Evolutionary conservation across 2,797 vertebrate genomes (phyloP).

Genomic region (Centroberyx gerrardi): DNA sequence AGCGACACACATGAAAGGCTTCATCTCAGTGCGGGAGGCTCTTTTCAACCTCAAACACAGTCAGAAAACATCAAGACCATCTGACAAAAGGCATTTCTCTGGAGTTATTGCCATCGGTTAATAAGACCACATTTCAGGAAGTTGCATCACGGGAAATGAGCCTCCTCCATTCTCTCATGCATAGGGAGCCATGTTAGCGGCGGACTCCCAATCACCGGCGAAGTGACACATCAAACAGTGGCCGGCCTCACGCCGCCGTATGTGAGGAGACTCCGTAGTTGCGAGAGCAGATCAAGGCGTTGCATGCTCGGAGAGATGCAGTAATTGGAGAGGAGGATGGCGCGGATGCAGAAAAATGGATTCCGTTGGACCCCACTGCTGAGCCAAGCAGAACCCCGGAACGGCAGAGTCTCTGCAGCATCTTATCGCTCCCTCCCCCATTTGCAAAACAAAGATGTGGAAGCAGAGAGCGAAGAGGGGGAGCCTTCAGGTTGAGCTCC

Average conservation of each 20-base stretch:
- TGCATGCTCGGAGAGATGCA: constrained; percentile 66
- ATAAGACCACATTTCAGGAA: constrained; percentile 66
- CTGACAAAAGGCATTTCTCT: constrained; percentile 15
- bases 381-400: constrained; percentile 76
- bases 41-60: constrained; percentile 35
- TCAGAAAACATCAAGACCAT: constrained; percentile 39
- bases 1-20: neutral
- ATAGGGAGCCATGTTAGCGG: constrained; percentile 33
- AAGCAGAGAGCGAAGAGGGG: constrained; percentile 68
- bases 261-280: constrained; percentile 32
- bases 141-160: constrained; percentile 70
- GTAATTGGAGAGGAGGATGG: constrained; percentile 75
- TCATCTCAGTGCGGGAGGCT: neutral
- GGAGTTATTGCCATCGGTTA: constrained; percentile 25
- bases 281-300: constrained; percentile 40
- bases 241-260: constrained; percentile 32
- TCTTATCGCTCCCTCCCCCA: constrained; percentile 46
- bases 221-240: constrained; percentile 68
- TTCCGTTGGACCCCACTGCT: constrained; percentile 68
- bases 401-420: constrained; percentile 67
- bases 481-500: constrained; percentile 75
- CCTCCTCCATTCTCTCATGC: constrained; percentile 26
- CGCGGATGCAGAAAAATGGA: constrained; percentile 64
- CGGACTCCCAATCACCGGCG: constrained; percentile 50
- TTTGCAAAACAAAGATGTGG: constrained; percentile 77